Percentiles rank a stretch among this genome's conserved stretches.
Evolutionary conservation across 2,113 vertebrate genomes (phyloP).

Genomic region (Pao palembangensis): DNA sequence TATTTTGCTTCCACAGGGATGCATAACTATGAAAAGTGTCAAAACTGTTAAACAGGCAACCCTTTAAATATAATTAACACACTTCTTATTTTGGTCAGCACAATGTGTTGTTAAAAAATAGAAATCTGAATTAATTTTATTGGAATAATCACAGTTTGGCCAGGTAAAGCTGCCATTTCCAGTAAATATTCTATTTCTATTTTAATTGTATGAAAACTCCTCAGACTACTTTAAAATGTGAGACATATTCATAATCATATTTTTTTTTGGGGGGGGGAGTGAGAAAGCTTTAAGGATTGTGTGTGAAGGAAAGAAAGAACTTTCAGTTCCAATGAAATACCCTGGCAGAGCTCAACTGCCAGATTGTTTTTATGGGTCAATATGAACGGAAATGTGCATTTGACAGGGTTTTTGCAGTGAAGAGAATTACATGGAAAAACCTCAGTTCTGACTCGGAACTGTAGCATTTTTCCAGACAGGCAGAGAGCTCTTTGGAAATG

Average conservation of each 20-base stretch:
- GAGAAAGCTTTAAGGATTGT: constrained; percentile 65
- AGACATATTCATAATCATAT: constrained; percentile 44
- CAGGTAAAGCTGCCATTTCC: too few species aligned
- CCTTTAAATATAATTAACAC: constrained; percentile 39
- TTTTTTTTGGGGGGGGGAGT: constrained; percentile 53
- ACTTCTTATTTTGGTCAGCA: constrained; percentile 41
- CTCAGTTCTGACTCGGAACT: constrained; percentile 38
- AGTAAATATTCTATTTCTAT: constrained; percentile 50
- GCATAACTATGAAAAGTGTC: constrained; percentile 17
- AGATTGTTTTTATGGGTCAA: constrained; percentile 46
- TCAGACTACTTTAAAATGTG: constrained; percentile 30
- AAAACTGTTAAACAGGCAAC: constrained; percentile 48
- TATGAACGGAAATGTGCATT: constrained; percentile 59
- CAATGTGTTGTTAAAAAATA: constrained; percentile 27
- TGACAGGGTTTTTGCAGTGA: constrained; percentile 54
- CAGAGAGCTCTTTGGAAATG: constrained; percentile 70
- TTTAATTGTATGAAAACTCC: constrained; percentile 44
- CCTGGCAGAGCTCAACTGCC: constrained; percentile 33
- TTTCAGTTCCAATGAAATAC: constrained; percentile 63
- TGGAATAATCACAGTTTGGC: too few species aligned
- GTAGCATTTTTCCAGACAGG: constrained; percentile 31
- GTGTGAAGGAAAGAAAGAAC: constrained; percentile 51
- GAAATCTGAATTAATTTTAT: too few species aligned
- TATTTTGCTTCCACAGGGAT: constrained; percentile 53
- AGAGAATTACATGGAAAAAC: constrained; percentile 51